Percentiles rank a stretch among this genome's conserved stretches.
Conservation (phyloP, 1,140 invertebrate genomes). For the Nephotettix cincticeps region DNA sequence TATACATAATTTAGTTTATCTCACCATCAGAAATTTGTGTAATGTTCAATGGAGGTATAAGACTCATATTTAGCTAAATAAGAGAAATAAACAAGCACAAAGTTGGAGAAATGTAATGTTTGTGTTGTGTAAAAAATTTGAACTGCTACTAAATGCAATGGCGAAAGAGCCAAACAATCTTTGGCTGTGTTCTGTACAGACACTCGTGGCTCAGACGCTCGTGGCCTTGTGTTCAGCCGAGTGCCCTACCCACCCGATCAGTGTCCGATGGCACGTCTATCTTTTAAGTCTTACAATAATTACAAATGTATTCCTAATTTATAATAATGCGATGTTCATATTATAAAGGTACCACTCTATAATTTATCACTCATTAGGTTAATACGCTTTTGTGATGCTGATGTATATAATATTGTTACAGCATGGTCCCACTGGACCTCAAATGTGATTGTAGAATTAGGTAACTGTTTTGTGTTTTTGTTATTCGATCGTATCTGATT, state of each 20-base stretch:
- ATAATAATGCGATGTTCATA: slow-evolving; percentile 20
- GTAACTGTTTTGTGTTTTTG: slow-evolving; percentile 23
- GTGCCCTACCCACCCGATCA: not conserved
- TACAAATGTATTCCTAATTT: slow-evolving; percentile 15
- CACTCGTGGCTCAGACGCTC: not conserved
- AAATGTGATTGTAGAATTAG: slow-evolving; percentile 28
- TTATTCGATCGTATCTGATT: slow-evolving; percentile 18
- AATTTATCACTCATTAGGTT: slow-evolving; percentile 25
- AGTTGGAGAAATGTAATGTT: too few relatives aligned
- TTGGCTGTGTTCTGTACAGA: slow-evolving; percentile 14
- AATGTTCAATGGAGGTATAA: too few relatives aligned
- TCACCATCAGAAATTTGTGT: too few relatives aligned
- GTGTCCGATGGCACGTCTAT: not conserved
- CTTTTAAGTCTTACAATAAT: slow-evolving; percentile 7
- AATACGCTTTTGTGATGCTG: slow-evolving; percentile 26
- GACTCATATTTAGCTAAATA: too few relatives aligned
- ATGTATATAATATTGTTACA: slow-evolving; percentile 17
- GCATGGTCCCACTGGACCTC: not conserved
- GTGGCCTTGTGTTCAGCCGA: not conserved
- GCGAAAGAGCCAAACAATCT: too few relatives aligned
- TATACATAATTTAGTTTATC: too few relatives aligned
- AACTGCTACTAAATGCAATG: too few relatives aligned
- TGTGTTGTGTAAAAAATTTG: too few relatives aligned
- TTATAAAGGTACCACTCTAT: slow-evolving; percentile 16
- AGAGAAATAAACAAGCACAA: too few relatives aligned